phyloP scores from a whole-genome alignment of 2,113 vertebrate species.

The Sisor rabdophorus region DNA sequence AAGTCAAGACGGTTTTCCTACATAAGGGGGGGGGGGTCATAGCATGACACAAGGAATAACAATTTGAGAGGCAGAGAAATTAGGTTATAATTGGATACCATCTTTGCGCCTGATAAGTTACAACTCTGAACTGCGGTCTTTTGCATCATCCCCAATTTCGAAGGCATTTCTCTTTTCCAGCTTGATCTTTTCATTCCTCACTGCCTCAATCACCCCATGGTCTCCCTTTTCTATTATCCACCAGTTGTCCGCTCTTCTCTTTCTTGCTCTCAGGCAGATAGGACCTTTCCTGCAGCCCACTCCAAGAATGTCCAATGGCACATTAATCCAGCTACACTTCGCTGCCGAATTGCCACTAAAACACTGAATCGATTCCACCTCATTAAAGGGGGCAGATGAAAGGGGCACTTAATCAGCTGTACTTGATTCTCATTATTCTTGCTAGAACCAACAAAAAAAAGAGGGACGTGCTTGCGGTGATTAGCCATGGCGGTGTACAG shows the following conservation, averaged over 20 bases:
- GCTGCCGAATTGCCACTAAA: neutral
- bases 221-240: neutral
- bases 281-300: neutral
- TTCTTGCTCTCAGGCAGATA: neutral
- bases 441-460: conserved; percentile 1
- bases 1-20: neutral
- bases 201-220: neutral
- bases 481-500: neutral
- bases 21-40: neutral
- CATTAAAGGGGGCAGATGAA: conserved; percentile 5
- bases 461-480: neutral
- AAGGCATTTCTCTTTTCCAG: neutral
- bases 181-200: neutral
- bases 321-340: neutral
- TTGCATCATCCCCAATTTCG: neutral
- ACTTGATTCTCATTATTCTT: neutral
- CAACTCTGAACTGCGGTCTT: neutral
- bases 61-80: neutral
- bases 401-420: conserved; percentile 12
- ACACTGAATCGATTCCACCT: neutral
- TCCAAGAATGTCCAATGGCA: neutral
- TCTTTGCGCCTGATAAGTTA: neutral
- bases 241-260: neutral
- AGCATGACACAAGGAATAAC: neutral
- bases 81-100: conserved; percentile 19